phyloP scores from a whole-genome alignment of 1,140 invertebrate species.

The Pomacea maculata region DNA sequence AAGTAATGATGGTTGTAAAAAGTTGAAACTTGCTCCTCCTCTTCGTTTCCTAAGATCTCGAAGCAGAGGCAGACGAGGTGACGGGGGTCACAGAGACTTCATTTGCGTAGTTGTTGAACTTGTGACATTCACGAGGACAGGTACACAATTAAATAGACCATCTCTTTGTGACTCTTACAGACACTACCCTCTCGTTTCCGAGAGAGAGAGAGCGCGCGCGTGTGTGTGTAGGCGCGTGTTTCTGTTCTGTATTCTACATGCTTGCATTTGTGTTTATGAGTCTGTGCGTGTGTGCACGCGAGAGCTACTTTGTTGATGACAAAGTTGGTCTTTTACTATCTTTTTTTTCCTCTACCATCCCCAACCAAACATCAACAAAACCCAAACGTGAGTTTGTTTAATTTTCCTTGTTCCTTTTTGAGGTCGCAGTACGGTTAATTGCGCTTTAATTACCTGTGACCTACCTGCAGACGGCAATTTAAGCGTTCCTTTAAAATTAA shows the following conservation, averaged over 20 bases:
- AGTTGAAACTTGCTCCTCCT: neutral
- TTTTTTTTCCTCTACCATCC: neutral
- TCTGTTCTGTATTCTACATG: neutral
- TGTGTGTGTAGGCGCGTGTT: neutral
- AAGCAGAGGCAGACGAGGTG: neutral
- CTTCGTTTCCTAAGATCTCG: neutral
- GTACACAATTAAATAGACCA: neutral
- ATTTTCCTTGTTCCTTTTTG: neutral
- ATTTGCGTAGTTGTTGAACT: neutral
- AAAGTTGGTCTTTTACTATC: neutral
- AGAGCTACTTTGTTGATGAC: neutral
- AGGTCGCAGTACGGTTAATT: neutral
- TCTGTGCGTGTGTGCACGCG: constrained; percentile 11
- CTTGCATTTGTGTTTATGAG: constrained; percentile 16
- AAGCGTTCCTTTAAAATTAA: neutral
- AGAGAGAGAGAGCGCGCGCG: neutral
- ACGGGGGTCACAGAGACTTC: neutral
- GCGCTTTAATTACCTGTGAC: neutral
- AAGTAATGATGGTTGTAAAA: neutral
- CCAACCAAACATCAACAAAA: neutral
- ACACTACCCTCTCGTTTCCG: neutral
- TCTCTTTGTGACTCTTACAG: neutral
- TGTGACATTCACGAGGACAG: neutral
- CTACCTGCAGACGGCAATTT: neutral
- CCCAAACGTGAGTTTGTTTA: neutral